A percentile compares a stretch with the other conserved stretches of the same genome.
These are phyloP conservation scores for Alexandromys fortis DNA, from an alignment of 2,113 vertebrate genomes.

Conservation along the genomic window DNA sequence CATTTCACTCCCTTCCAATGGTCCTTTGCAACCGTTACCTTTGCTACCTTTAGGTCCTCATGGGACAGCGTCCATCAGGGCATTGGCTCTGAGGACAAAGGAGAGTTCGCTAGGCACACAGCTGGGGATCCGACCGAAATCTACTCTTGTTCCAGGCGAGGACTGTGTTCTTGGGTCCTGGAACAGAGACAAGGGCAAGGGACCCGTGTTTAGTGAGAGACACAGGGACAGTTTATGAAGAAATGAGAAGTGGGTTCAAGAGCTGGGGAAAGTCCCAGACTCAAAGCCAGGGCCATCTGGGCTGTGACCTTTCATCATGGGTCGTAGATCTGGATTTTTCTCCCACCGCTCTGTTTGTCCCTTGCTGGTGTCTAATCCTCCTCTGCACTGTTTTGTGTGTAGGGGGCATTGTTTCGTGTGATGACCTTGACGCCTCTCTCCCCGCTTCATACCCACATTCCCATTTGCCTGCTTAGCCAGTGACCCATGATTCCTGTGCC, in stretches of 20 bases:
- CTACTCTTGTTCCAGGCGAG: neutral
- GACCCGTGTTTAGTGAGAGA: neutral
- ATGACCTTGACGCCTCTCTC: neutral
- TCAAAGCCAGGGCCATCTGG: neutral
- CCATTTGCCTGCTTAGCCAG: too few species aligned
- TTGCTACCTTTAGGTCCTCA: neutral
- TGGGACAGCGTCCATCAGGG: rapidly evolving
- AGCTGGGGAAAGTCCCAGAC: too few species aligned
- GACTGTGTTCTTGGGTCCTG: neutral
- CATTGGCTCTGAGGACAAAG: neutral
- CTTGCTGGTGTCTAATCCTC: neutral
- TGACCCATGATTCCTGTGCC: too few species aligned
- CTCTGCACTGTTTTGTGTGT: neutral
- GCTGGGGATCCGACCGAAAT: neutral
- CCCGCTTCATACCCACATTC: neutral
- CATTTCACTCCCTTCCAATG: rapidly evolving
- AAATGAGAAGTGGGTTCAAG: neutral
- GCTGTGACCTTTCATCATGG: too few species aligned
- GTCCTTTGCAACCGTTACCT: too few species aligned
- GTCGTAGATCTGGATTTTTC: neutral
- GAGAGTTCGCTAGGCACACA: rapidly evolving
- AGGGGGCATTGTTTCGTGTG: neutral
- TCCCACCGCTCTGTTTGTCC: too few species aligned
- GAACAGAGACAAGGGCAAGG: neutral
- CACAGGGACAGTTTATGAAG: too few species aligned